Evolutionary conservation across 2,888 invertebrate species (phyloP).

Genomic region (Cephonodes hylas): DNA sequence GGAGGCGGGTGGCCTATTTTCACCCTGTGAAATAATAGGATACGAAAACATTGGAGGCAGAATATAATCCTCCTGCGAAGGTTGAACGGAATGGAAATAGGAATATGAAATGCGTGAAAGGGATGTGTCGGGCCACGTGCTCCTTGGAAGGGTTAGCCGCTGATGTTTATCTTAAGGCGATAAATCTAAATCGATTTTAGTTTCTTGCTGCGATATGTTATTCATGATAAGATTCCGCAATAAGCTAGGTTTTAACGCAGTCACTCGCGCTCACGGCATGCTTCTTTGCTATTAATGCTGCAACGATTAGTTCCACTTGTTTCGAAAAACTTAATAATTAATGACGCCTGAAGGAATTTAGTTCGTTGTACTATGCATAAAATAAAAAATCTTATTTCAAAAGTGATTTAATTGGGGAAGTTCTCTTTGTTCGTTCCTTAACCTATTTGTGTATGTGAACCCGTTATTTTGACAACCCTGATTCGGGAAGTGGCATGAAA

Average conservation of each 20-base stretch:
- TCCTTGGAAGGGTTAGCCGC: constrained; percentile 66
- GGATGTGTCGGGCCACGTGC: constrained; percentile 68
- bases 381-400: no score
- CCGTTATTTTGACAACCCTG: constrained; percentile 53
- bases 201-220: constrained; percentile 34
- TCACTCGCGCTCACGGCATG: not conserved
- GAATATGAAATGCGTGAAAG: constrained; percentile 78
- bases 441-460: not conserved
- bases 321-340: not conserved
- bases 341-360: not conserved
- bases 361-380: no score
- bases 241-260: not conserved
- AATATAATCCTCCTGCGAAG: constrained; percentile 79
- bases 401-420: no score
- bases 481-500: constrained; percentile 68
- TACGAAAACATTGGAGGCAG: constrained; percentile 80
- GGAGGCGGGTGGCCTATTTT: constrained; percentile 78
- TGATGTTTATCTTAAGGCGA: constrained; percentile 67
- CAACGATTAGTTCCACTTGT: not conserved
- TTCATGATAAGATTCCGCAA: not conserved
- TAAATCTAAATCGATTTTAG: constrained; percentile 67
- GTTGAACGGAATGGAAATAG: constrained; percentile 76
- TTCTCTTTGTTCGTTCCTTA: constrained; percentile 15
- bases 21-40: constrained; percentile 81
- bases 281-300: not conserved